Evolutionary conservation across 2,797 vertebrate species (phyloP).

Genomic region (Paedocypris micromegethes): DNA sequence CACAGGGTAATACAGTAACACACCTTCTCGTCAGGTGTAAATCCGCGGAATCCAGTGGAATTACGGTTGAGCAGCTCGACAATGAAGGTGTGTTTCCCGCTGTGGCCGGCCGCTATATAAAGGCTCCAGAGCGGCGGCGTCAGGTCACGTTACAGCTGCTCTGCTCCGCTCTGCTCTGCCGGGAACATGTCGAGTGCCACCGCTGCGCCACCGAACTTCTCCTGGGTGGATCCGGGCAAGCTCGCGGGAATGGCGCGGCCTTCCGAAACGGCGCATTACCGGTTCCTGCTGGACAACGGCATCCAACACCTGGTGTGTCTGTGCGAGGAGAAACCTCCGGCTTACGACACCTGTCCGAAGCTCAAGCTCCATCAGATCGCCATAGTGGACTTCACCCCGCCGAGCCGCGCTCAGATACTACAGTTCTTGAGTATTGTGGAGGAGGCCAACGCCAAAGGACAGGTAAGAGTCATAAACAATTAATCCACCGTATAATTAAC

Average conservation of each 20-base stretch:
- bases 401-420: slow-evolving; percentile 61
- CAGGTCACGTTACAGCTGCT: background rate
- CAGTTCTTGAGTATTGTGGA: slow-evolving; percentile 68
- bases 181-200: slow-evolving; percentile 14
- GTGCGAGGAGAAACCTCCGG: slow-evolving; percentile 60
- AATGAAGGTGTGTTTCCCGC: too few relatives aligned
- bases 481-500: background rate
- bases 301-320: slow-evolving; percentile 72
- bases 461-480: slow-evolving; percentile 51
- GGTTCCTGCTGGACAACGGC: slow-evolving; percentile 62
- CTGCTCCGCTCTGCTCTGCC: background rate
- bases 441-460: slow-evolving; percentile 59
- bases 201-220: slow-evolving; percentile 67
- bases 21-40: too few relatives aligned
- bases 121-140: too few relatives aligned
- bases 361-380: slow-evolving; percentile 64
- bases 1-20: too few relatives aligned
- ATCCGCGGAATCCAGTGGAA: too few relatives aligned
- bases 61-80: too few relatives aligned
- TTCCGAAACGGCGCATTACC: slow-evolving; percentile 62
- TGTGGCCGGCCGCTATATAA: too few relatives aligned
- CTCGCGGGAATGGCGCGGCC: slow-evolving; percentile 73
- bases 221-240: slow-evolving; percentile 66
- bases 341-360: slow-evolving; percentile 60
- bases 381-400: slow-evolving; percentile 69